Conservation (phyloP, 2,797 vertebrate genomes). For the Rachycentron canadum region DNA sequence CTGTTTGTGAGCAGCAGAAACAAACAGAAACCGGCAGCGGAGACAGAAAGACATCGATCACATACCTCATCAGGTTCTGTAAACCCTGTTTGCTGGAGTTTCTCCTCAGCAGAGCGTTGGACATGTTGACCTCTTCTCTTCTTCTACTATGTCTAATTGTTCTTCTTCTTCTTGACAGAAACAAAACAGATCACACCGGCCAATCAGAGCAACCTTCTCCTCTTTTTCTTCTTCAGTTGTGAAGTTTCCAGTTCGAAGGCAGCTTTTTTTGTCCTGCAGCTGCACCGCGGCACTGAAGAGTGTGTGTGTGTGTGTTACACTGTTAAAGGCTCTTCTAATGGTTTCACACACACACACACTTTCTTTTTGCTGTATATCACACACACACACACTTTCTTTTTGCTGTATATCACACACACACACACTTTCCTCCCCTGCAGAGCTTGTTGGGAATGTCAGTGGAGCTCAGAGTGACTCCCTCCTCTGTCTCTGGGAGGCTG, state of each 20-base stretch:
- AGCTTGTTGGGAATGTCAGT: slow-evolving; percentile 87
- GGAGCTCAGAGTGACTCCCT: slow-evolving; percentile 65
- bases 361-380: slow-evolving; percentile 18
- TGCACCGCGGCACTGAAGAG: slow-evolving; percentile 7
- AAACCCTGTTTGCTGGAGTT: slow-evolving; percentile 90
- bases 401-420: slow-evolving; percentile 32
- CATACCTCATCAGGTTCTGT: slow-evolving; percentile 92
- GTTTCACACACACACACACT: slow-evolving; percentile 25
- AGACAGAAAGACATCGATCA: slow-evolving; percentile 1
- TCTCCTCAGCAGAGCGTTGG: slow-evolving; percentile 86
- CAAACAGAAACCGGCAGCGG: slow-evolving; percentile 37
- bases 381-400: slow-evolving; percentile 20
- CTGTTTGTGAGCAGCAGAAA: slow-evolving; percentile 24
- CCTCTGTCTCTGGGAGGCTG: slow-evolving; percentile 68
- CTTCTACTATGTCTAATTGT: slow-evolving; percentile 3
- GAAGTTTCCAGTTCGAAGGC: slow-evolving; percentile 16
- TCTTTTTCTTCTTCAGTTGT: slow-evolving; percentile 16
- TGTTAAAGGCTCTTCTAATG: slow-evolving; percentile 26
- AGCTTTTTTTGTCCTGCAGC: slow-evolving; percentile 40
- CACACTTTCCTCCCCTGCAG: slow-evolving; percentile 69
- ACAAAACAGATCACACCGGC: slow-evolving; percentile 28
- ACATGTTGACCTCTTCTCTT: slow-evolving; percentile 79
- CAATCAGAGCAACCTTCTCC: neutral
- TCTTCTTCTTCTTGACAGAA: slow-evolving; percentile 31
- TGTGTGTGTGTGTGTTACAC: slow-evolving; percentile 25